Conservation (phyloP, 2,797 vertebrate species). For the Pangasius djambal region DNA sequence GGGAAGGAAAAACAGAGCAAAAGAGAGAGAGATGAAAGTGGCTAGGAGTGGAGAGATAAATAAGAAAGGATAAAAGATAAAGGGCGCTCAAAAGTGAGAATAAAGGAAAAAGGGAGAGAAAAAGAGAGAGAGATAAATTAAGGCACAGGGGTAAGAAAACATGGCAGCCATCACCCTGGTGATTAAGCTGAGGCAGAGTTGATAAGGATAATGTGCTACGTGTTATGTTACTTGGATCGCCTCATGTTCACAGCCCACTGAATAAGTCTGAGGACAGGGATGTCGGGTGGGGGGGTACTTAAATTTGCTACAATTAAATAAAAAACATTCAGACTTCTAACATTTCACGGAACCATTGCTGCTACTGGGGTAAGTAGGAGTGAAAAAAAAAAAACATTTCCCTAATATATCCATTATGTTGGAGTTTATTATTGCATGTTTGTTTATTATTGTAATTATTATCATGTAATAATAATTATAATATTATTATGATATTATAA, state of each 20-base stretch:
- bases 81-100: conserved; percentile 8
- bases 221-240: conserved; percentile 62
- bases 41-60: conserved; percentile 26
- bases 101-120: conserved; percentile 37
- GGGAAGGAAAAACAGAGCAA: conserved; percentile 11
- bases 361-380: not conserved
- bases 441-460: not conserved
- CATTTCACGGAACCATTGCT: conserved; percentile 6
- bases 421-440: not conserved
- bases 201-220: conserved; percentile 67
- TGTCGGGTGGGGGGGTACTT: not conserved
- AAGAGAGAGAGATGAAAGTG: conserved; percentile 35
- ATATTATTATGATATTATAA: not conserved
- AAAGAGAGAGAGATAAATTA: conserved; percentile 47
- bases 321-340: conserved; percentile 32
- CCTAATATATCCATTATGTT: not conserved
- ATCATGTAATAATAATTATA: not conserved
- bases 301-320: conserved; percentile 12
- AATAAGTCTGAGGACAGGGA: conserved; percentile 19
- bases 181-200: conserved; percentile 62
- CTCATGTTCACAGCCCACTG: conserved; percentile 35
- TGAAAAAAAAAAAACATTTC: not conserved
- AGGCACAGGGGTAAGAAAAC: conserved; percentile 61
- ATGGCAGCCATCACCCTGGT: conserved; percentile 60
- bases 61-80: conserved; percentile 31